phyloP scores from a whole-genome alignment of 2,888 invertebrate species.

The Steinernema hermaphroditum region DNA sequence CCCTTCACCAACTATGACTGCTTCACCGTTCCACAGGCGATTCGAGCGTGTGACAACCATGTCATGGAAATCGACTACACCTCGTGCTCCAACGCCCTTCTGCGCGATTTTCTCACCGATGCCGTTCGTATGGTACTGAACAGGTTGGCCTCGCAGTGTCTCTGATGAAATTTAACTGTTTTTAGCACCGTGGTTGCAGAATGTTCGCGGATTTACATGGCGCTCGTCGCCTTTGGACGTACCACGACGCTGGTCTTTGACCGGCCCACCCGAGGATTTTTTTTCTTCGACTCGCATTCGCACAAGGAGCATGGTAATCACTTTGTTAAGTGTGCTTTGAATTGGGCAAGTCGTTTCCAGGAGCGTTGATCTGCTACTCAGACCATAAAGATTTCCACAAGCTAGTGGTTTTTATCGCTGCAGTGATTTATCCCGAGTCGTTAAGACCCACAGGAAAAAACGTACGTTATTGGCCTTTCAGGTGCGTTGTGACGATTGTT shows the following conservation, averaged over 20 bases:
- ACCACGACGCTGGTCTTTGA: conserved; percentile 34
- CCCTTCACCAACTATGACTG: background rate
- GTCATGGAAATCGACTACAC: conserved; percentile 1
- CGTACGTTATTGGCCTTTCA: too few species aligned
- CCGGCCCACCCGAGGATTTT: background rate
- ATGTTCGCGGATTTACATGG: conserved; percentile 31
- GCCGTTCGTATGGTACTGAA: background rate
- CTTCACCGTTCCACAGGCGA: conserved; percentile 10
- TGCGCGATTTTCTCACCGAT: background rate
- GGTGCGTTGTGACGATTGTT: too few species aligned
- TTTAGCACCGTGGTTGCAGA: conserved; percentile 27
- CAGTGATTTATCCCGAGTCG: background rate
- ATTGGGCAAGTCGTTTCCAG: background rate
- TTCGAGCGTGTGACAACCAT: background rate
- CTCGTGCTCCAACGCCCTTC: background rate
- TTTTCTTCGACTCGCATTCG: conserved; percentile 34
- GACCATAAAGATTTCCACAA: background rate
- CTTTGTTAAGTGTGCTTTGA: background rate
- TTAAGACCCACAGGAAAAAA: background rate
- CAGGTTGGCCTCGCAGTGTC: background rate
- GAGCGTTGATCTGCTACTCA: background rate
- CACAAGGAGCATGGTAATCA: conserved; percentile 10
- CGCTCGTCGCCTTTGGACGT: conserved; percentile 33
- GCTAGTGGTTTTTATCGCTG: background rate
- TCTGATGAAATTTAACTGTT: background rate